Evolutionary conservation across 2,888 invertebrate genomes (phyloP), one percentile per base, ranked within the genome.

Genomic region (Crematogaster levior): DNA sequence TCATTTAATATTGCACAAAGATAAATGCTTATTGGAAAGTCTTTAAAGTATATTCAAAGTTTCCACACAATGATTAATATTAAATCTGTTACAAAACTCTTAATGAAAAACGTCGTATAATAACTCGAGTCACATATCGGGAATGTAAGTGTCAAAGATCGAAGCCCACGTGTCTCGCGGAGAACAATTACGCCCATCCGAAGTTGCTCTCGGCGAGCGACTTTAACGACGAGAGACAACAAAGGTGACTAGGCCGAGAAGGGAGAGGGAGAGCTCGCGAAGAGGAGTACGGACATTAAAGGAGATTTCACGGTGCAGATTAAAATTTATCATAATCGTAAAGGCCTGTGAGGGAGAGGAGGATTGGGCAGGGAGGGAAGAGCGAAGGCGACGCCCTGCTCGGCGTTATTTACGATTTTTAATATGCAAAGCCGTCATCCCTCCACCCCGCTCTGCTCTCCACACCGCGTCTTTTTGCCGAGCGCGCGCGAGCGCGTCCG

Each of bases 331-430:
- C 84, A 85, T 87, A 87, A 88, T 86, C 87, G 88, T 85, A 86
- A 90, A 90, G 87, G 82, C 83, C 73, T 80, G 58, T 30, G 24
- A 18, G 40, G 34, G 27, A 10, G 81, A 40, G 56, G 24, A 5
- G 43, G 58, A 30, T 18, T n/a, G n/a, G n/a, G n/a, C n/a, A n/a
- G 63, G 18, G 53, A 10, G 21, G 77, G 58, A 56, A 56, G 63
- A 37, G 65, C 68, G 37, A 46, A 58, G 48, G 65, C 30, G 61
- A 63, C 43, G 61, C 48, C 81, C 84, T 77, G 85, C 81, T 60
- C 74, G 68, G 72, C 84, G 82, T 88, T 89, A 86, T 89, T 88
- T 87, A 88, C 84, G 89, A 88, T 87, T 90, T 89, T 89, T 85
- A 89, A 88, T 88, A 85, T 89, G 85, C 88, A 84, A 88, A 81